Evolutionary conservation across 1,140 invertebrate genomes (phyloP), one percentile per base, ranked within the genome.

Genomic region (Pissodes strobi): DNA sequence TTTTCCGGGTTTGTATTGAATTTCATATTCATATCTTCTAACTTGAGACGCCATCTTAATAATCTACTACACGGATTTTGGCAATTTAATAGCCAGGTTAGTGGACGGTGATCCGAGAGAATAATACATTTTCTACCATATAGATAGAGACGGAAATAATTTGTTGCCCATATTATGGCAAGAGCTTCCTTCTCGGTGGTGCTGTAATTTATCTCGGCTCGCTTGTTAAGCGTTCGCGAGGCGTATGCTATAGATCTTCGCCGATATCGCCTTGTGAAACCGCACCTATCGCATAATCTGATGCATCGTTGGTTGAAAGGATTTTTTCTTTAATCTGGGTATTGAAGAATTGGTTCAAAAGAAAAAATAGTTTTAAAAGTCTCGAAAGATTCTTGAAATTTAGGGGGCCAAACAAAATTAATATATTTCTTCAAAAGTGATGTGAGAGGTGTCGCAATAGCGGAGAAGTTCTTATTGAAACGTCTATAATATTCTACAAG

Each of bases 21-120:
- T 79, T 55, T 78, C 64, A 66, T 79, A 82, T 19, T 79, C 65
- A 70, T 78, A 84, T 82, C 78, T n/a, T 66, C 57, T n/a, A 80
- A 51, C 71, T 72, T 67, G 2, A 78, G 37, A 25, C 75, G 48
- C 82, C 82, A 85, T 57, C 80, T 67, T 2, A 79, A 68, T 15
- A 85, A 66, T 61, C 76, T 12, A 15, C 70, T 74, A 0, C 67
- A 70, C 3, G 77, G 76, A 52, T 82, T 76, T 71, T 78, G 82
- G 0, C 77, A 68, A 5, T 74, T 76, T 4, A 74, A 70, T 3
- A 85, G 56, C 76, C 60, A 52, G 10, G 41, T 65, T 4, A 71
- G 34, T 9, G 68, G 68, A 57, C 56, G 48, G 38, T 71, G 67
- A 37, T 71, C 69, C 0, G 49, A 52, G 2, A 39, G 9, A 62